Evolutionary conservation across 1,140 invertebrate genomes (phyloP).

Genomic region (Chionoecetes opilio): DNA sequence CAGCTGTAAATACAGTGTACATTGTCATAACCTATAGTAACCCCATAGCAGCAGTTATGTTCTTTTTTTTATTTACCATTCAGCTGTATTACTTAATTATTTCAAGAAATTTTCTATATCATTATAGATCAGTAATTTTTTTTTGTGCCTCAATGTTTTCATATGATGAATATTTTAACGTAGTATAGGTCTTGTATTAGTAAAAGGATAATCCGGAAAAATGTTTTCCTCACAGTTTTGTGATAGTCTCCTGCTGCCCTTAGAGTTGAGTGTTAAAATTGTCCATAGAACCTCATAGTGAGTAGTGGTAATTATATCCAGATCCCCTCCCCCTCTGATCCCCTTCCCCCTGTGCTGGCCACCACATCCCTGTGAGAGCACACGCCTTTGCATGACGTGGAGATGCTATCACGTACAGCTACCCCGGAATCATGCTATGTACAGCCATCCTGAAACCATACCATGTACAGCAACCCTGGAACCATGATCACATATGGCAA

Average conservation of each 20-base stretch:
- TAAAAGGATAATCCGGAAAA: background rate
- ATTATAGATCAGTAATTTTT: too few species aligned
- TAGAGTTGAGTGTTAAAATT: constrained; percentile 30
- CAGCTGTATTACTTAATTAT: background rate
- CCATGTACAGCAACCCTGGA: constrained; percentile 64
- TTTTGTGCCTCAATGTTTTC: background rate
- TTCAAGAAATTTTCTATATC: too few species aligned
- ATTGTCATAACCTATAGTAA: background rate
- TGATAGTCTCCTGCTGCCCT: background rate
- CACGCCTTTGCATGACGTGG: constrained; percentile 78
- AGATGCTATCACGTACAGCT: constrained; percentile 67
- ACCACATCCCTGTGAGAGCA: constrained; percentile 74
- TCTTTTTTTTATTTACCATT: background rate
- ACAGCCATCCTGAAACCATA: constrained; percentile 44
- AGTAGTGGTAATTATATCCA: background rate
- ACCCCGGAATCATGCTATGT: constrained; percentile 30
- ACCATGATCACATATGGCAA: constrained; percentile 52
- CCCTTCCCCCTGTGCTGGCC: constrained; percentile 74
- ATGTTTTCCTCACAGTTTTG: background rate
- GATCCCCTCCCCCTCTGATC: background rate
- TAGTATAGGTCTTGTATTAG: background rate
- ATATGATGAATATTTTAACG: background rate
- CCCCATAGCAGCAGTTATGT: constrained; percentile 12
- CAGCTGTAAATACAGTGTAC: constrained; percentile 3
- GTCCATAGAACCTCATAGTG: constrained; percentile 1